Evolutionary conservation across 1,140 invertebrate genomes (phyloP).

Genomic region (Tribolium madens): DNA sequence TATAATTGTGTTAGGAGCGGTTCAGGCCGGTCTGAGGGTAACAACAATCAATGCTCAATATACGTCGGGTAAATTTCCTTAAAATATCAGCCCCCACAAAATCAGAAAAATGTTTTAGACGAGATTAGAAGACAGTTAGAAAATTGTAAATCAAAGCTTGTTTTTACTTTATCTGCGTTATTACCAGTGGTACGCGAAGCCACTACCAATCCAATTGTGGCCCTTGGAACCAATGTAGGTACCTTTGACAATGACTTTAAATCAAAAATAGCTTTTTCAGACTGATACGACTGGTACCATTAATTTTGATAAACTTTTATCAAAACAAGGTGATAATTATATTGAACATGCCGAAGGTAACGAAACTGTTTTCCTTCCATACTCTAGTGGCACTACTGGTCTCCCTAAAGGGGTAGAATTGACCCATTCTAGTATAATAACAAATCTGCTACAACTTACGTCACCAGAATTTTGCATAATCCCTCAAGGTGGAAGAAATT

Average conservation of each 20-base stretch:
- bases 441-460: slow-evolving; percentile 65
- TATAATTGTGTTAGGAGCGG: slow-evolving; percentile 74
- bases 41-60: slow-evolving; percentile 86
- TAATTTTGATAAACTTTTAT: slow-evolving; percentile 69
- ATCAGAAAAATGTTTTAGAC: slow-evolving; percentile 42
- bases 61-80: slow-evolving; percentile 73
- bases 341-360: slow-evolving; percentile 63
- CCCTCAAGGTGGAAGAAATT: too few relatives aligned
- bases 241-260: too few relatives aligned
- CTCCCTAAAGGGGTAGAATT: slow-evolving; percentile 88
- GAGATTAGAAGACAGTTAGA: slow-evolving; percentile 74
- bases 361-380: slow-evolving; percentile 71
- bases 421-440: slow-evolving; percentile 74
- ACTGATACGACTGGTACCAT: slow-evolving; percentile 64
- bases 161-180: slow-evolving; percentile 73
- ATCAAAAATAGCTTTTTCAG: background rate
- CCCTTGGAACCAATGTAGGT: slow-evolving; percentile 64
- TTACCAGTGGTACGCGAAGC: slow-evolving; percentile 66
- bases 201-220: slow-evolving; percentile 61
- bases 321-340: slow-evolving; percentile 60
- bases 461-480: slow-evolving; percentile 9
- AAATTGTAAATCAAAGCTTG: slow-evolving; percentile 72
- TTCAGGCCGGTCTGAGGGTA: slow-evolving; percentile 76
- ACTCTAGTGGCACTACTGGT: slow-evolving; percentile 89
- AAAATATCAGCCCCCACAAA: background rate